phyloP scores from a whole-genome alignment of 1,140 invertebrate species.

The Tetramorium simillimum region DNA sequence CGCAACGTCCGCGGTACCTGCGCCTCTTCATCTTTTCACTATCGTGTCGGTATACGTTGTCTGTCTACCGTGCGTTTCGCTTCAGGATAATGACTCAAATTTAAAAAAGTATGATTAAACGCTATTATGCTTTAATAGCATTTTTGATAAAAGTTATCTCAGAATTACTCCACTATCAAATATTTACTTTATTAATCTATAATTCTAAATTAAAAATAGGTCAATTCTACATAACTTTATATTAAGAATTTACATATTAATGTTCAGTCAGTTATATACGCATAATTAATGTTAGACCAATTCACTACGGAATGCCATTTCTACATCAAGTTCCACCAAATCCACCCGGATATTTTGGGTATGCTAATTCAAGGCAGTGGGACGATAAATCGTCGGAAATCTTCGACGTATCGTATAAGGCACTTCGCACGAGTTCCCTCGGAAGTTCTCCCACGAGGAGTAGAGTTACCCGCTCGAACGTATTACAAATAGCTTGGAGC shows the following conservation, averaged over 20 bases:
- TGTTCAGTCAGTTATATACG: background rate
- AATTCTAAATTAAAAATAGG: background rate
- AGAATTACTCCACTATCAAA: background rate
- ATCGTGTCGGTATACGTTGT: background rate
- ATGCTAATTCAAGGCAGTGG: conserved; percentile 1
- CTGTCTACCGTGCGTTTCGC: background rate
- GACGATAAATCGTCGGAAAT: conserved; percentile 35
- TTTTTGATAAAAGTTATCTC: background rate
- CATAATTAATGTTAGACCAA: background rate
- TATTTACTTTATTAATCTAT: background rate
- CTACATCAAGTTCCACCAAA: background rate
- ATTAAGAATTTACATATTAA: background rate
- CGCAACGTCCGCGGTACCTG: background rate
- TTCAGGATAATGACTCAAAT: background rate
- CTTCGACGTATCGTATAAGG: conserved; percentile 16
- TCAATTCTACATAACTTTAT: background rate
- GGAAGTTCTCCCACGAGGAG: conserved; percentile 24
- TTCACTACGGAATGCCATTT: background rate
- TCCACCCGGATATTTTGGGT: background rate
- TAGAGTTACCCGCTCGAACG: conserved; percentile 23
- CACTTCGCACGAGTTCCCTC: conserved; percentile 29
- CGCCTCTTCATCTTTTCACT: background rate
- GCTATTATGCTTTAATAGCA: background rate
- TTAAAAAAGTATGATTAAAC: background rate
- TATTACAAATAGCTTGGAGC: conserved; percentile 52